phyloP scores from a whole-genome alignment of 2,888 invertebrate species.

The Pediacus dermestoides region DNA sequence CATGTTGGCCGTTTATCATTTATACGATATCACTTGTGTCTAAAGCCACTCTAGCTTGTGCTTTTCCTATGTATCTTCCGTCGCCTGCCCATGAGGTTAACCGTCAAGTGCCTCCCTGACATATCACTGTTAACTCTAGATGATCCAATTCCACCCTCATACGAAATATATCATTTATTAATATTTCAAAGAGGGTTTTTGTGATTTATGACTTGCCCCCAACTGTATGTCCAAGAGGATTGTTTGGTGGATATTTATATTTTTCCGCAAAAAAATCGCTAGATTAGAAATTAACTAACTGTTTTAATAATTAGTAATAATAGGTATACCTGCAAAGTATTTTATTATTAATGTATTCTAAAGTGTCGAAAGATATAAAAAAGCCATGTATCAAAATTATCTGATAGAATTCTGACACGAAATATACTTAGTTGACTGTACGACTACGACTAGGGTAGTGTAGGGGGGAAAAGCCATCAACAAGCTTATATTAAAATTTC shows the following conservation, averaged over 20 bases:
- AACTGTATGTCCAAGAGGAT: background rate
- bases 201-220: conserved; percentile 8
- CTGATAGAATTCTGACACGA: too few relatives aligned
- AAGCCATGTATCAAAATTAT: too few relatives aligned
- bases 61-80: conserved; percentile 1
- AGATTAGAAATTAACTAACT: conserved; percentile 1
- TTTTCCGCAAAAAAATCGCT: background rate
- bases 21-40: too few relatives aligned
- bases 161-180: conserved; percentile 11
- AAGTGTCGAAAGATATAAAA: too few relatives aligned
- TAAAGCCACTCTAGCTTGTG: too few relatives aligned
- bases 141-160: conserved; percentile 8
- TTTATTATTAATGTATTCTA: too few relatives aligned
- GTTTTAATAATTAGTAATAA: background rate
- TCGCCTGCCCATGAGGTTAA: conserved; percentile 10
- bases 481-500: too few relatives aligned
- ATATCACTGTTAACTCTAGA: conserved; percentile 11
- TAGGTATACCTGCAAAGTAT: conserved; percentile 1
- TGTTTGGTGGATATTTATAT: background rate
- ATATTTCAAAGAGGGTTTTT: conserved; percentile 6
- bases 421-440: too few relatives aligned
- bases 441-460: too few relatives aligned
- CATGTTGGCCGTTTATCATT: too few relatives aligned
- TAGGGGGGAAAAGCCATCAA: too few relatives aligned
- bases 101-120: conserved; percentile 9